Evolutionary conservation across 2,888 invertebrate genomes (phyloP), one percentile per base, ranked within the genome.

Genomic region (Lycophotia porphyrea): DNA sequence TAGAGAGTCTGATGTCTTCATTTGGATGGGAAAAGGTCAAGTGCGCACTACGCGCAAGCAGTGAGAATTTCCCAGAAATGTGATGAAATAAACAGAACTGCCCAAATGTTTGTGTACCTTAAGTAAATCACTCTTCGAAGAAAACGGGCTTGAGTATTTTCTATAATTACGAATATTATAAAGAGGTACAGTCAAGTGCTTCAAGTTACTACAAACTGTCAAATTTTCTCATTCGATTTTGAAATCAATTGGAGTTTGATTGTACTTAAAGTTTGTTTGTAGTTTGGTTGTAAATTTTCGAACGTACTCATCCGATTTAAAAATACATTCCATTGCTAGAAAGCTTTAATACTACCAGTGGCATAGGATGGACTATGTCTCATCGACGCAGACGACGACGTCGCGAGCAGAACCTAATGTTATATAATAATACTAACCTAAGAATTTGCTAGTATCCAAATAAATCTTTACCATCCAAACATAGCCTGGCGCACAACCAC

Each of bases 1-100:
- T 61, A 34, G 39, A 34, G 27, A 80, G 27, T 18, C 42, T 21
- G 11, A 72, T 44, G 24, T 61, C 21, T 80, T 61, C 31, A 76
- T 76, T 42, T 49, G 8, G 24, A 72, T 27, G 9, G 18, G 34
- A 18, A 24, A 5, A 18, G 67, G 34, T 66, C n/a, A 52, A 78
- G 27, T 44, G 24, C 34, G 21, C n/a, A 15, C 24, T n/a, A 13
- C 24, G 24, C 21, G 15, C 13, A 21, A 42, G 3, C 15, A 31
- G 24, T 36, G 60, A 61, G 13, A 24, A 5, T 24, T 65, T 42
- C 24, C 9, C 2, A 24, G 24, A 31, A 31, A 64, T 42, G 9
- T 34, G n/a, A 18, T 31, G 34, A 24, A 0, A 24, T 36, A 24
- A 36, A 61, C 11, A 24, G 24, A 36, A 36, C 24, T 36, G 24